A percentile compares a stretch with the other conserved stretches of the same genome.
Conservation (phyloP, 1,140 invertebrate species). For the Theocolax elegans region DNA sequence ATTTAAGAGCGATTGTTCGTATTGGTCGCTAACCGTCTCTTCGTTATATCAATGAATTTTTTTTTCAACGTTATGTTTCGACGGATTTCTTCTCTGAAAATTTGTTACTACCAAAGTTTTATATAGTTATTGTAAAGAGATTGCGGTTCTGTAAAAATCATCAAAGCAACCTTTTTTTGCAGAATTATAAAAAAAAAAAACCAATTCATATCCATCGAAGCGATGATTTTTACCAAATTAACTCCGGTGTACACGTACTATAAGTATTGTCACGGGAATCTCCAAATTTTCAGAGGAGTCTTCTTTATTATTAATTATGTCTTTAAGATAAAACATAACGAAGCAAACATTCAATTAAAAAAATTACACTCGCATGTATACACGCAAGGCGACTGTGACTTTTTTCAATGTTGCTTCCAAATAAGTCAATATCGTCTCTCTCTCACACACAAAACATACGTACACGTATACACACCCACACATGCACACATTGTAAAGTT, state of each 20-base stretch:
- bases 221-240: constrained; percentile 9
- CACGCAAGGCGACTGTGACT: constrained; percentile 14
- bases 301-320: background rate
- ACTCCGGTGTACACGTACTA: background rate
- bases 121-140: background rate
- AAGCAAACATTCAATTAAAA: background rate
- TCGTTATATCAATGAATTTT: background rate
- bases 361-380: too few species aligned
- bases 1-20: background rate
- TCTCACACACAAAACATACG: too few species aligned
- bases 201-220: background rate
- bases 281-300: constrained; percentile 20
- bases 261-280: background rate
- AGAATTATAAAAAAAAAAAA: background rate
- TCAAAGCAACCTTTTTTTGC: too few species aligned
- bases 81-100: constrained; percentile 20
- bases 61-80: background rate
- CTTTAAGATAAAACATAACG: background rate
- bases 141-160: background rate
- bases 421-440: constrained; percentile 44
- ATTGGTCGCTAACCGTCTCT: background rate
- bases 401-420: constrained; percentile 26
- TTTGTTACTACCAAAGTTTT: constrained; percentile 32
- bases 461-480: too few species aligned
- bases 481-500: constrained; percentile 34